Conservation (phyloP, 2,797 vertebrate genomes). For the Catostomus latipinnis region DNA sequence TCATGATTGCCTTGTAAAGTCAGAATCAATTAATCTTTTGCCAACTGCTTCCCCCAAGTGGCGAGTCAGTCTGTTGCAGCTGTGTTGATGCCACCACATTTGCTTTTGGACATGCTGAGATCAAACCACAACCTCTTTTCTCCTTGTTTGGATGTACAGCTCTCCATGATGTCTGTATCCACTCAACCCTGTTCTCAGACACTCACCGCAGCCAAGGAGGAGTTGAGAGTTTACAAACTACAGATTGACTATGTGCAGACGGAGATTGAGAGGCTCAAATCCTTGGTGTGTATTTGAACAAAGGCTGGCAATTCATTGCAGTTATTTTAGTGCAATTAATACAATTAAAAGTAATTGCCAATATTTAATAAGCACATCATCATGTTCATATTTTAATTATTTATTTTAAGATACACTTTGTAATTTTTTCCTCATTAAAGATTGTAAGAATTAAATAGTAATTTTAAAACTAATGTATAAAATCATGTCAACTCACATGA, state of each 20-base stretch:
- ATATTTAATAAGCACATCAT: too few relatives aligned
- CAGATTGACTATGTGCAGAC: conserved; percentile 71
- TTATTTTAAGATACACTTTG: too few relatives aligned
- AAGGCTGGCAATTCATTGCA: too few relatives aligned
- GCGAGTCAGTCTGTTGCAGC: conserved; percentile 16
- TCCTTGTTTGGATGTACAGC: conserved; percentile 51
- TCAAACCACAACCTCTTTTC: neutral
- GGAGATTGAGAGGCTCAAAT: conserved; percentile 71
- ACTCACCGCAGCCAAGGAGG: conserved; percentile 68
- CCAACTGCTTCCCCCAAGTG: conserved; percentile 49
- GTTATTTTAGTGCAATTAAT: too few relatives aligned
- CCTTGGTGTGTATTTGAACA: conserved; percentile 54
- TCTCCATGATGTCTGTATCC: conserved; percentile 63
- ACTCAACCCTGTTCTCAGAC: conserved; percentile 64
- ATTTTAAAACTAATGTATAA: too few relatives aligned
- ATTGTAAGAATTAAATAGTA: too few relatives aligned
- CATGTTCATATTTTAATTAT: too few relatives aligned
- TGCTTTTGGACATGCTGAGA: too few relatives aligned
- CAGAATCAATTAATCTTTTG: conserved; percentile 3
- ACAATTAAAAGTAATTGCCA: too few relatives aligned
- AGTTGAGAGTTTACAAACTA: conserved; percentile 67
- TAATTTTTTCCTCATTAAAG: too few relatives aligned
- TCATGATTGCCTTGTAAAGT: too few relatives aligned
- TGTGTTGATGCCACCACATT: neutral
- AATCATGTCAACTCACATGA: too few relatives aligned